These are phyloP conservation scores for Philypnodon macrostomus DNA, from an alignment of 2,797 vertebrate species.

Conservation along the genomic window DNA sequence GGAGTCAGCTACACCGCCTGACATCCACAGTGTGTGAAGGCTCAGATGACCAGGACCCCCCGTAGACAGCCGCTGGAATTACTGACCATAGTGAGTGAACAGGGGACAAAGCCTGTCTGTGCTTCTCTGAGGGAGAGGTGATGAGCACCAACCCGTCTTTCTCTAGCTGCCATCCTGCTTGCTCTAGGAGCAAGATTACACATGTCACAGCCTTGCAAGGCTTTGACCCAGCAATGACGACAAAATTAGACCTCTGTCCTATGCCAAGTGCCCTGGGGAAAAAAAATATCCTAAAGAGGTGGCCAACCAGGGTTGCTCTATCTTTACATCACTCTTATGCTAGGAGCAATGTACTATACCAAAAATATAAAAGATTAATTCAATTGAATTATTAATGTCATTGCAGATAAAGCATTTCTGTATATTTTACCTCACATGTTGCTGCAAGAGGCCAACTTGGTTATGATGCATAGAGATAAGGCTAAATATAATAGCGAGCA, in stretches of 20 bases:
- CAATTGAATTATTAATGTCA: conserved; percentile 22
- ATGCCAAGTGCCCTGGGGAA: conserved; percentile 19
- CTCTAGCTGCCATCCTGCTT: conserved; percentile 54
- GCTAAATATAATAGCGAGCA: conserved; percentile 76
- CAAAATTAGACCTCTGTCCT: conserved; percentile 41
- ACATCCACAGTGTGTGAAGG: conserved; percentile 28
- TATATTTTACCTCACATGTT: conserved; percentile 49
- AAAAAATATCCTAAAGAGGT: conserved; percentile 16
- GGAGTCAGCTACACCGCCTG: conserved; percentile 16
- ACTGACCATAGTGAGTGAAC: conserved; percentile 56
- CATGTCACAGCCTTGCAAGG: conserved; percentile 36
- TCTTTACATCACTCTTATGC: not conserved
- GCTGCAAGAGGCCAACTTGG: conserved; percentile 62
- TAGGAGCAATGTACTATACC: not conserved
- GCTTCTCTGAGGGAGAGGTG: conserved; percentile 45
- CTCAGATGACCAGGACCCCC: conserved; percentile 66
- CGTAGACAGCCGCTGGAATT: conserved; percentile 68
- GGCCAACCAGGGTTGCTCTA: not conserved
- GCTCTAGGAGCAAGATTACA: conserved; percentile 53
- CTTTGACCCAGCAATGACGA: conserved; percentile 27
- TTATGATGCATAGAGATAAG: conserved; percentile 72
- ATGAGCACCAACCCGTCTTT: conserved; percentile 45
- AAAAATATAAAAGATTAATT: conserved; percentile 5
- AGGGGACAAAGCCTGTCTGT: conserved; percentile 61
- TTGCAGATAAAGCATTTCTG: conserved; percentile 23